Conservation (phyloP, 2,888 invertebrate species). For the Andrena chrysosceles region DNA sequence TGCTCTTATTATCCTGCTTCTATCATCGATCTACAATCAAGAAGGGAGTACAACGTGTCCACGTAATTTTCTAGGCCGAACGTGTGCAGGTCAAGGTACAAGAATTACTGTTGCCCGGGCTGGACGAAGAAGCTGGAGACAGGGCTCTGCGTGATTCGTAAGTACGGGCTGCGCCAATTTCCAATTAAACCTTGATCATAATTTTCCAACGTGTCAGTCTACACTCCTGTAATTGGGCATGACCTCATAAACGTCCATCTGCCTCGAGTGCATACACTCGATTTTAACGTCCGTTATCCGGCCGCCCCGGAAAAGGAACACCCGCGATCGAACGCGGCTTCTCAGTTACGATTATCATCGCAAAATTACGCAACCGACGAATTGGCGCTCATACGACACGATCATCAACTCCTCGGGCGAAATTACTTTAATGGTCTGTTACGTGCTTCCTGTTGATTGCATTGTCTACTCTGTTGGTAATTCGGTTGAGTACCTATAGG, state of each 20-base stretch:
- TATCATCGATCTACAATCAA: not conserved
- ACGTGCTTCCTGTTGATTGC: conserved; percentile 72
- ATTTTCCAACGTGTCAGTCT: conserved; percentile 2
- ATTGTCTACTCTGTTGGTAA: conserved; percentile 57
- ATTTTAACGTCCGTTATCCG: conserved; percentile 33
- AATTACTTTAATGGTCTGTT: conserved; percentile 74
- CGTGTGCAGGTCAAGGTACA: conserved; percentile 91
- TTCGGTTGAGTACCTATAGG: conserved; percentile 33
- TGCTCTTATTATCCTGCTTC: too few species aligned
- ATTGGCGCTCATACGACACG: conserved; percentile 58
- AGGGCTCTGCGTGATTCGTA: conserved; percentile 93
- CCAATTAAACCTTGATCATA: conserved; percentile 10
- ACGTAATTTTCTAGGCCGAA: conserved; percentile 89
- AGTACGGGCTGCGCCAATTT: conserved; percentile 85
- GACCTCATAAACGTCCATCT: conserved; percentile 46
- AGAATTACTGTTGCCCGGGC: conserved; percentile 93
- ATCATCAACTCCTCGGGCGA: conserved; percentile 60
- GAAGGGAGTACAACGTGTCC: not conserved
- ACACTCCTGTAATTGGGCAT: conserved; percentile 33
- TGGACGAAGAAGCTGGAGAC: conserved; percentile 92
- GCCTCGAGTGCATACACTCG: conserved; percentile 28
- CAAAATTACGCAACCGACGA: conserved; percentile 62
- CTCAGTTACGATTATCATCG: conserved; percentile 59
- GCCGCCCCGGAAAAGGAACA: conserved; percentile 23
- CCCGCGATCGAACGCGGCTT: conserved; percentile 36